These are phyloP conservation scores for Emmelina monodactyla DNA, from an alignment of 2,888 invertebrate species.

Conservation along the genomic window DNA sequence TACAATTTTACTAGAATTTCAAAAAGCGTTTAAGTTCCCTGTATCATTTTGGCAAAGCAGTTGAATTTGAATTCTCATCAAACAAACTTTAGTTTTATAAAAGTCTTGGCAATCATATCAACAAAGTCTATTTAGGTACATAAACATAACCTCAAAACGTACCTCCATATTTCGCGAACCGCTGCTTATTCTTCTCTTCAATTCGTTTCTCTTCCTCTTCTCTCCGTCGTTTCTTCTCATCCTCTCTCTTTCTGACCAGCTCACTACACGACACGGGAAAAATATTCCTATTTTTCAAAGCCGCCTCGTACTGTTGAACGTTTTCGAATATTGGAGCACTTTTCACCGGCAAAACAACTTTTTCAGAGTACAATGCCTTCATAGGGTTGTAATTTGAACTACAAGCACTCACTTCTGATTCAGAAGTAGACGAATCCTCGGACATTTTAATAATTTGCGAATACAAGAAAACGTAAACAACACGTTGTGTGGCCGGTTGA, in stretches of 20 bases:
- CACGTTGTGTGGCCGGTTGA: no score
- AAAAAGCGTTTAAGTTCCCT: no score
- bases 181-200: conserved; percentile 41
- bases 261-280: conserved; percentile 34
- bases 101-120: no score
- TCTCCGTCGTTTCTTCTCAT: conserved; percentile 31
- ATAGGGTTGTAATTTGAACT: conserved; percentile 72
- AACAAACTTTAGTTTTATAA: no score
- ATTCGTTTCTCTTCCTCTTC: conserved; percentile 27
- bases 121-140: no score
- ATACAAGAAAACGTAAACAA: no score
- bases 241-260: conserved; percentile 33
- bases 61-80: no score
- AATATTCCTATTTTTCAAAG: conserved; percentile 23
- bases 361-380: conserved; percentile 70
- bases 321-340: conserved; percentile 74
- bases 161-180: conserved; percentile 49
- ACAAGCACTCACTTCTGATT: conserved; percentile 44
- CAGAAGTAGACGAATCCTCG: conserved; percentile 43
- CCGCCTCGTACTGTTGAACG: conserved; percentile 64
- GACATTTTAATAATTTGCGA: no score
- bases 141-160: conserved; percentile 48
- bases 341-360: conserved; percentile 58
- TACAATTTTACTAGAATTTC: no score
- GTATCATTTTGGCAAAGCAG: no score